phyloP scores from a whole-genome alignment of 2,888 invertebrate genomes.

The Zygaena filipendulae region DNA sequence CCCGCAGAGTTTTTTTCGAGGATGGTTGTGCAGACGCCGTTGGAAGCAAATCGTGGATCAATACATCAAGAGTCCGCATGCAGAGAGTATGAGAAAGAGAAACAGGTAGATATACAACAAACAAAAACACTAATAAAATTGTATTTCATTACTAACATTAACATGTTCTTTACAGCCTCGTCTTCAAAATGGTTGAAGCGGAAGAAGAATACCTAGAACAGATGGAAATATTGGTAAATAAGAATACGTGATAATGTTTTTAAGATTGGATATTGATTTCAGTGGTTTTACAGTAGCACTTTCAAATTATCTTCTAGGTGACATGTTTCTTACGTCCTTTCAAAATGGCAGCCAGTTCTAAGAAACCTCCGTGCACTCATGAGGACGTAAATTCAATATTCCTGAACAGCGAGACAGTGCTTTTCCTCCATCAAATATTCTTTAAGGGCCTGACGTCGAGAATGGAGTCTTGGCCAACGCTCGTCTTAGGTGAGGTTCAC shows the following conservation, averaged over 20 bases:
- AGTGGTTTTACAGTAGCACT: too few species aligned
- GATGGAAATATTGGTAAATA: slow-evolving; percentile 74
- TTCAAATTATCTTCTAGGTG: slow-evolving; percentile 42
- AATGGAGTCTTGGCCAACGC: slow-evolving; percentile 94
- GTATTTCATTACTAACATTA: background rate
- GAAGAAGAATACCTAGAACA: slow-evolving; percentile 95
- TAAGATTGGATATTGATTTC: too few species aligned
- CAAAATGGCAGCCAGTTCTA: slow-evolving; percentile 94
- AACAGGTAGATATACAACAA: slow-evolving; percentile 79
- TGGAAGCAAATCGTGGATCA: slow-evolving; percentile 97
- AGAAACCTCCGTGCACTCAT: slow-evolving; percentile 91
- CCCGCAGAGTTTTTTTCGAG: slow-evolving; percentile 88
- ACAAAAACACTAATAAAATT: background rate
- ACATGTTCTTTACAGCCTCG: slow-evolving; percentile 67
- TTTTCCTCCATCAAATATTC: slow-evolving; percentile 94
- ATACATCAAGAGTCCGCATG: slow-evolving; percentile 94
- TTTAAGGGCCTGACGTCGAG: slow-evolving; percentile 91
- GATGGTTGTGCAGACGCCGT: slow-evolving; percentile 89
- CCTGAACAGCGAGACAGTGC: slow-evolving; percentile 90
- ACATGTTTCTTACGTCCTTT: slow-evolving; percentile 90
- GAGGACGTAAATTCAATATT: slow-evolving; percentile 96
- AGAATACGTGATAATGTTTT: too few species aligned
- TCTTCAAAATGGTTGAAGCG: slow-evolving; percentile 92
- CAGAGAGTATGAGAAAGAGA: slow-evolving; percentile 92
- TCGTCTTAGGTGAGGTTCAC: slow-evolving; percentile 80